phyloP scores from a whole-genome alignment of 2,113 vertebrate genomes.

The Lepisosteus osseus region DNA sequence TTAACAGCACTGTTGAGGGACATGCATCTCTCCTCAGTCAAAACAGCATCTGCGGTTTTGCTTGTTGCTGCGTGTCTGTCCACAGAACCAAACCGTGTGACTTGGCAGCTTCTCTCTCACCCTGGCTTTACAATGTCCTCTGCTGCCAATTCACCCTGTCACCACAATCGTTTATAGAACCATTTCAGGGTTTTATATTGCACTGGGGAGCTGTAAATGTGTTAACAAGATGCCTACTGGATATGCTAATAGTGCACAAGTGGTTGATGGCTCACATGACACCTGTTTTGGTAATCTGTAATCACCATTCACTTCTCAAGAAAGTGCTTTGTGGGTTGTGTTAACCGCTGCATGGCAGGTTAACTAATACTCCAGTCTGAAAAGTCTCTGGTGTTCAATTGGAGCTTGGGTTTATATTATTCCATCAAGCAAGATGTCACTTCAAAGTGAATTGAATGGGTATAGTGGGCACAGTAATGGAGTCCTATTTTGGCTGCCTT shows the following conservation, averaged over 20 bases:
- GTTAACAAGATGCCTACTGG: slow-evolving; percentile 41
- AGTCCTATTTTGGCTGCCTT: no score
- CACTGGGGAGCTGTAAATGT: slow-evolving; percentile 64
- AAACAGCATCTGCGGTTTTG: slow-evolving; percentile 23
- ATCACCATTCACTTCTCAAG: slow-evolving; percentile 11
- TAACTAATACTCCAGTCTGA: no score
- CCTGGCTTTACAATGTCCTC: slow-evolving; percentile 2
- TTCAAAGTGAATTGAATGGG: no score
- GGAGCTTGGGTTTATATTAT: no score
- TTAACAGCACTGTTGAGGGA: background rate
- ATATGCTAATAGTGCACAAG: slow-evolving; percentile 32
- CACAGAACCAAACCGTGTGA: slow-evolving; percentile 29
- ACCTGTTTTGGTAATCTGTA: slow-evolving; percentile 48
- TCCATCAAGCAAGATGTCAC: no score
- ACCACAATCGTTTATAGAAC: slow-evolving; percentile 55
- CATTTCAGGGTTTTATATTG: slow-evolving; percentile 38
- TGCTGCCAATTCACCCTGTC: slow-evolving; percentile 65
- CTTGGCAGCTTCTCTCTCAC: slow-evolving; percentile 22
- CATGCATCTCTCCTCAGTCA: slow-evolving; percentile 16
- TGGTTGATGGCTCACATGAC: slow-evolving; percentile 43
- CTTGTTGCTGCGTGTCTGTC: slow-evolving; percentile 34
- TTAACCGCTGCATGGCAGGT: background rate
- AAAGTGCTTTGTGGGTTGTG: background rate
- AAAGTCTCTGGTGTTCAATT: no score
- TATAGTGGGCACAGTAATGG: no score